These are phyloP conservation scores for Rhyacophila evoluta DNA, from an alignment of 2,888 invertebrate species.

Conservation along the genomic window DNA sequence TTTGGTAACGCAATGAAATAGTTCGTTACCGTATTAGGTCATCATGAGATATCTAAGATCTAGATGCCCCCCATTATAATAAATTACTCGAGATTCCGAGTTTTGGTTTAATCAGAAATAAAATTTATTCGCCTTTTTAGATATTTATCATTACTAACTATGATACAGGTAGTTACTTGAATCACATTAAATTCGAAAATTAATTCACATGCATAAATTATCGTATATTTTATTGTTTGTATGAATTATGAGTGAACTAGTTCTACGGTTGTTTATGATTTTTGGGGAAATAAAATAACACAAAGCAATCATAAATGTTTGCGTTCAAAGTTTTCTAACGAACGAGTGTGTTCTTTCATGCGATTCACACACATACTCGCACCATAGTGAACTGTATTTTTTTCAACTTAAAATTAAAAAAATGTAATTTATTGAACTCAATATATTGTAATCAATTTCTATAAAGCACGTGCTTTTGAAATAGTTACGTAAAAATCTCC, in stretches of 20 bases:
- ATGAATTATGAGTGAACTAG: conserved; percentile 3
- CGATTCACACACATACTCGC: not conserved
- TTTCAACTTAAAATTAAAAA: too few relatives aligned
- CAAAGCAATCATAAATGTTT: conserved; percentile 22
- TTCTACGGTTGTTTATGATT: conserved; percentile 19
- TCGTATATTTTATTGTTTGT: not conserved
- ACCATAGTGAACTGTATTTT: too few relatives aligned
- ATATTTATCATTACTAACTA: conserved; percentile 1
- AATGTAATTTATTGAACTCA: too few relatives aligned
- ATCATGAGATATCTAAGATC: too few relatives aligned
- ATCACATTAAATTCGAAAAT: conserved; percentile 2
- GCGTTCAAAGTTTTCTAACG: not conserved
- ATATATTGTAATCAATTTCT: too few relatives aligned
- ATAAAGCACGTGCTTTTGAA: too few relatives aligned
- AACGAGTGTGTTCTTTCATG: not conserved
- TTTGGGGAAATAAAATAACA: not conserved
- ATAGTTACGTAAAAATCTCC: too few relatives aligned
- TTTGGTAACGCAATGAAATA: too few relatives aligned
- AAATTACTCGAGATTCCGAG: too few relatives aligned
- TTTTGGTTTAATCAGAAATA: not conserved
- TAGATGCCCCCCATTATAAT: too few relatives aligned
- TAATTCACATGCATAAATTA: conserved; percentile 9
- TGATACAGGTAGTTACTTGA: conserved; percentile 17
- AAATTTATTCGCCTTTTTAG: not conserved
- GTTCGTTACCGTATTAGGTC: too few relatives aligned